phyloP scores from a whole-genome alignment of 1,140 invertebrate species.

The Helicorthomorpha holstii region DNA sequence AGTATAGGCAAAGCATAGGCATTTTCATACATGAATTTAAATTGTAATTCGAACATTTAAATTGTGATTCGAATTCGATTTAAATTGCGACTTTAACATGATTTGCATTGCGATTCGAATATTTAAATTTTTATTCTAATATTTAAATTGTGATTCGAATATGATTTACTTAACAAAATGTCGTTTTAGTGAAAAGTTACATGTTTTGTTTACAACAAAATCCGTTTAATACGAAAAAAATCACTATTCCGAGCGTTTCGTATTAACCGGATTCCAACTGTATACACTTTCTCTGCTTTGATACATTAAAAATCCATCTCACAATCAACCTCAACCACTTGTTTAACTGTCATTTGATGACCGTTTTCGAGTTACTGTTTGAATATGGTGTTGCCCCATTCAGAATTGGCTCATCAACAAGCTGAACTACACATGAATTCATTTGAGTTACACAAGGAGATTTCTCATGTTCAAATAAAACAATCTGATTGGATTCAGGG shows the following conservation, averaged over 20 bases:
- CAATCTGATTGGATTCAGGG: constrained; percentile 17
- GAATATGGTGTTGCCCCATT: not conserved
- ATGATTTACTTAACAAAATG: too few relatives aligned
- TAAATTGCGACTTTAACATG: too few relatives aligned
- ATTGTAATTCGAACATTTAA: too few relatives aligned
- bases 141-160: too few relatives aligned
- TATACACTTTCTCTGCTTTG: not conserved
- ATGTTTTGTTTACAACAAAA: not conserved
- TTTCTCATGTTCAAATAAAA: constrained; percentile 24
- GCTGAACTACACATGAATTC: not conserved
- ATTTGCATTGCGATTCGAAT: too few relatives aligned
- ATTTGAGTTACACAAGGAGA: constrained; percentile 14
- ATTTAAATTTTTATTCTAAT: too few relatives aligned
- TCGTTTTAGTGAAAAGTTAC: not conserved
- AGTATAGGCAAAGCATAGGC: too few relatives aligned
- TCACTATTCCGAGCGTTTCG: not conserved
- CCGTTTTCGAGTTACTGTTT: too few relatives aligned
- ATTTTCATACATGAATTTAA: too few relatives aligned
- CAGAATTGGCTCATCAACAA: not conserved
- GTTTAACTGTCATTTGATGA: too few relatives aligned
- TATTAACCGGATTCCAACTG: not conserved
- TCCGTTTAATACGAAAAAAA: not conserved
- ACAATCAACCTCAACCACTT: too few relatives aligned
- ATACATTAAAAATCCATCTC: not conserved
- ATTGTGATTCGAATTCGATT: too few relatives aligned